Evolutionary conservation across 2,888 invertebrate species (phyloP), one percentile per base, ranked within the genome.

Genomic region (Apoderus coryli): DNA sequence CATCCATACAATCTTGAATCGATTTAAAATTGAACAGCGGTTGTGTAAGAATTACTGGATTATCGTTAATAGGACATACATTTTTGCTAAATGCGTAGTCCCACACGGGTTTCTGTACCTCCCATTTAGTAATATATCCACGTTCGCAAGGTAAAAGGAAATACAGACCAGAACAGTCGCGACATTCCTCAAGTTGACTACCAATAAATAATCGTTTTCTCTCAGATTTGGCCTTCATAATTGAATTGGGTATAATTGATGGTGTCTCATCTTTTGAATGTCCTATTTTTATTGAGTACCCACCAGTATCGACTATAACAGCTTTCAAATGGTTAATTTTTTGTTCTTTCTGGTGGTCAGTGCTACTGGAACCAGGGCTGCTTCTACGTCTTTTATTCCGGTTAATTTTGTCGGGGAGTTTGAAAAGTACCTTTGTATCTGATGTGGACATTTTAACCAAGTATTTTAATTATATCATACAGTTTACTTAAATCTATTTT

Each of bases 161-260:
- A 57, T 79, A 99, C 2, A 99, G 61, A 0, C 93, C 89, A 0
- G 95, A 92, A 2, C 88, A 79, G 54, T 99, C 98, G 14, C 92
- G 69, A 52, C 96, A 96, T 44, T 96, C 95, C 37, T 95, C 86
- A 10, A 98, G 79, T 63, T 98, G 95, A 47, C 80, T 76, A 1
- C 82, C 95, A 32, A 98, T 73, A 56, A 95, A 99, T 0, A 89
- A 79, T 24, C 96, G 69, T 6, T 93, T 74, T 31, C 92, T 64
- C 57, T 98, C 96, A 29, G 88, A 89, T 59, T 95, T 96, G 0
- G 93, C 93, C 66, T 99, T 99, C 72, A 92, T 89, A 14, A 98
- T 85, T 49, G 88, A 90, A 59, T 98, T 98, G 1, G 95, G 92
- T 29, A 90, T 68, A 10, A 84, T 52, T 48, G 73, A 76, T 4